Conservation (phyloP, 2,888 invertebrate genomes). For the Stramonita haemastoma region DNA sequence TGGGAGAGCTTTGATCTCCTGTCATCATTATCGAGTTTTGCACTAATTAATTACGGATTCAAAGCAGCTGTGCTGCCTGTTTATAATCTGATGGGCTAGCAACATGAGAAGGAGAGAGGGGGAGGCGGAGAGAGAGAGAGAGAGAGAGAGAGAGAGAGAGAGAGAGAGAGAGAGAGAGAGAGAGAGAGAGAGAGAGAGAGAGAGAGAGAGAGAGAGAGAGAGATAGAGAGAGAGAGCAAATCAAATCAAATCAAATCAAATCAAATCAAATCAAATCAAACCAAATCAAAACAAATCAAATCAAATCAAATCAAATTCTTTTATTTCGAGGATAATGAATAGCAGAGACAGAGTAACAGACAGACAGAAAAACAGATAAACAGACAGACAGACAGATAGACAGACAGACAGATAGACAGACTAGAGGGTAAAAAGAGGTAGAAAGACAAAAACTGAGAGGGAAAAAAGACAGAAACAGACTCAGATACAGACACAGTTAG, state of each 20-base stretch:
- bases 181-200: background rate
- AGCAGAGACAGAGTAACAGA: background rate
- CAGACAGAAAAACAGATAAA: background rate
- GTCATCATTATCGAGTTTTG: too few relatives aligned
- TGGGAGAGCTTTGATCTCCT: too few relatives aligned
- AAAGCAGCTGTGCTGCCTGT: too few relatives aligned
- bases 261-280: too few relatives aligned
- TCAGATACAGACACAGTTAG: background rate
- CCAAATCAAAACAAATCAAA: too few relatives aligned
- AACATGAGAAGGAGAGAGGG: background rate
- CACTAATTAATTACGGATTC: too few relatives aligned
- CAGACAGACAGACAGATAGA: background rate
- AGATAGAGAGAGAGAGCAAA: background rate
- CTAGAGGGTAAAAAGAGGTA: background rate
- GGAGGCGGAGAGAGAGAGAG: background rate
- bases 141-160: background rate
- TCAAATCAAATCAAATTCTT: too few relatives aligned
- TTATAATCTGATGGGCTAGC: background rate
- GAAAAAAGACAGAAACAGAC: background rate
- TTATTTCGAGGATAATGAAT: too few relatives aligned
- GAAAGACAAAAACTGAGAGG: background rate
- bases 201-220: background rate
- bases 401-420: background rate
- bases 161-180: background rate
- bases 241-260: too few relatives aligned